phyloP scores from a whole-genome alignment of 2,113 vertebrate genomes.

The Redunca redunca region DNA sequence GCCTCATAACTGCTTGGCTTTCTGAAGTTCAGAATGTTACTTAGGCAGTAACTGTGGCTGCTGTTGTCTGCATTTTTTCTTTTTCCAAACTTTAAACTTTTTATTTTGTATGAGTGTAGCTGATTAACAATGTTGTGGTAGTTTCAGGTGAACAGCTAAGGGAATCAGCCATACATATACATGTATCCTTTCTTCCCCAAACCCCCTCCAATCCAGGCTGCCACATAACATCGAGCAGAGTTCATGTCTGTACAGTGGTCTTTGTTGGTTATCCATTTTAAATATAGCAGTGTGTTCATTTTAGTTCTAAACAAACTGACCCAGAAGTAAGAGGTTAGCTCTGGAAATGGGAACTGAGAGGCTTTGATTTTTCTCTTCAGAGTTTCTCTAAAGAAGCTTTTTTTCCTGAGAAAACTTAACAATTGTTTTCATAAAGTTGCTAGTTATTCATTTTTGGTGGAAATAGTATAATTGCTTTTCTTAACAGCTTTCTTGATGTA shows the following conservation, averaged over 20 bases:
- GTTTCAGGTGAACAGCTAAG: neutral
- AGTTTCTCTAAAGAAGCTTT: neutral
- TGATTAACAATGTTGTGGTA: neutral
- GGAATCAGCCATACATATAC: neutral
- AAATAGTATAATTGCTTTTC: neutral
- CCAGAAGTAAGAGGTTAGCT: neutral
- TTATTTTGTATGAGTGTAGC: neutral
- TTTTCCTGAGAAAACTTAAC: neutral
- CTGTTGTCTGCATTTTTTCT: neutral
- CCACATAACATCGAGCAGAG: neutral
- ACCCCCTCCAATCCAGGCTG: neutral
- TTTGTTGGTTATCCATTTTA: neutral
- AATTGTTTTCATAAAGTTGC: neutral
- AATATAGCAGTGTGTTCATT: neutral
- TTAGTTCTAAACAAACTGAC: neutral
- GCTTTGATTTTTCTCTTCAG: neutral
- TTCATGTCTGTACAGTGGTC: neutral
- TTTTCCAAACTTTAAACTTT: neutral
- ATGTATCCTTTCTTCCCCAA: neutral
- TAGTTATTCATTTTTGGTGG: neutral
- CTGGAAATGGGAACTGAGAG: neutral
- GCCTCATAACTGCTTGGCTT: neutral
- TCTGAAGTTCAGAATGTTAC: neutral
- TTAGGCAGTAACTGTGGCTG: neutral
- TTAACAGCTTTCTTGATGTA: neutral